Conservation (phyloP, 2,797 vertebrate species). For the Apogon talboti region DNA sequence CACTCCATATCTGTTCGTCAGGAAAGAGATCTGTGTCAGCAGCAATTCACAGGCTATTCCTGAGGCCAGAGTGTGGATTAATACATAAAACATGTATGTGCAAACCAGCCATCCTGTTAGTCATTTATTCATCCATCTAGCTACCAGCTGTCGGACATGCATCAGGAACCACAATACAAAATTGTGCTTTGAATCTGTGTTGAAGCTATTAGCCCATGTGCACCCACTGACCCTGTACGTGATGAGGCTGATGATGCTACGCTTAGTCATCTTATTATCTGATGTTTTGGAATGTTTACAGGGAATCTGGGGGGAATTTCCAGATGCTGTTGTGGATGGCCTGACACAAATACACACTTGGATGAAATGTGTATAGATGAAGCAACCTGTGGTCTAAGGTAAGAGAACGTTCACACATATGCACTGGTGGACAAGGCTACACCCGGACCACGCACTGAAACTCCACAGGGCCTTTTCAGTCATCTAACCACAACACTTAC, state of each 20-base stretch:
- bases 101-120: conserved; percentile 19
- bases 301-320: conserved; percentile 37
- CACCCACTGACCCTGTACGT: conserved; percentile 46
- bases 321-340: conserved; percentile 52
- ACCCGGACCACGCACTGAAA: conserved; percentile 41
- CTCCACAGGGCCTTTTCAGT: conserved; percentile 35
- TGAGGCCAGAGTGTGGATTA: not conserved
- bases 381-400: conserved; percentile 10
- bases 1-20: conserved; percentile 15
- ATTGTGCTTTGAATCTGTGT: conserved; percentile 1
- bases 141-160: not conserved
- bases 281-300: conserved; percentile 46
- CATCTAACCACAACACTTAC: conserved; percentile 35
- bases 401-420: conserved; percentile 31
- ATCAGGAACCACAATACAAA: conserved; percentile 22
- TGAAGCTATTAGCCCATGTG: conserved; percentile 36
- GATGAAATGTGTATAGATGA: conserved; percentile 20
- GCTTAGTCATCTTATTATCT: conserved; percentile 62
- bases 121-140: conserved; percentile 26
- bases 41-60: conserved; percentile 6
- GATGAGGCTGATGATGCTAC: conserved; percentile 41
- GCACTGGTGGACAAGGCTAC: conserved; percentile 23
- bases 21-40: conserved; percentile 21
- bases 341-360: conserved; percentile 23
- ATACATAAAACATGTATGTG: conserved; percentile 10